Conservation (phyloP, 1,140 invertebrate species). For the Lordiphosa collinella region DNA sequence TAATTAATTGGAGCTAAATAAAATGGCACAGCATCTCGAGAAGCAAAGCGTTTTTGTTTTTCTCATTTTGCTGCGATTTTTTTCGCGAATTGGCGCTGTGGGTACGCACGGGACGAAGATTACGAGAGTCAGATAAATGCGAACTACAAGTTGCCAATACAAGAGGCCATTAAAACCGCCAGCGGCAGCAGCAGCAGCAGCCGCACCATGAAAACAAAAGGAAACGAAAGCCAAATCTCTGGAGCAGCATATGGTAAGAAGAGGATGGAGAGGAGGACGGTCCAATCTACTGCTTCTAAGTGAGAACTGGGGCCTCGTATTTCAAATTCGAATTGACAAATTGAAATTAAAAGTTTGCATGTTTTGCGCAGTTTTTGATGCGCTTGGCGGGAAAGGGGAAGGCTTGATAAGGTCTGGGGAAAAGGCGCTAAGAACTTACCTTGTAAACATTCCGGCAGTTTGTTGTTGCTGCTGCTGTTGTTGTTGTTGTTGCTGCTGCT, state of each 20-base stretch:
- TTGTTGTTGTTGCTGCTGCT: conserved; percentile 39
- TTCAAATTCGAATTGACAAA: conserved; percentile 68
- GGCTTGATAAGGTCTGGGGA: conserved; percentile 16
- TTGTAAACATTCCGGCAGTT: conserved; percentile 74
- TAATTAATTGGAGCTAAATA: conserved; percentile 80
- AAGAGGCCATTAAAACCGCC: conserved; percentile 76
- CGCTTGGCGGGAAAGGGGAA: conserved; percentile 30
- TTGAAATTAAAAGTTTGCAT: conserved; percentile 78
- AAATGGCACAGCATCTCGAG: conserved; percentile 71
- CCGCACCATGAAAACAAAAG: conserved; percentile 4
- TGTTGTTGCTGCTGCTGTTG: conserved; percentile 44
- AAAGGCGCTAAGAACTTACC: conserved; percentile 72
- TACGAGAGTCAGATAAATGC: conserved; percentile 76
- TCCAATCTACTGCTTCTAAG: conserved; percentile 7
- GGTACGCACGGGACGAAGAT: conserved; percentile 64
- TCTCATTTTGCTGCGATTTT: conserved; percentile 22
- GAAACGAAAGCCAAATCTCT: conserved; percentile 4
- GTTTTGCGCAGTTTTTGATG: conserved; percentile 55
- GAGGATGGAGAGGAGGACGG: conserved; percentile 13
- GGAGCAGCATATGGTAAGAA: conserved; percentile 31
- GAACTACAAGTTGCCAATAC: conserved; percentile 78
- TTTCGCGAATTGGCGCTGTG: conserved; percentile 55
- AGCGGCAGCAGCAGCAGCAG: conserved; percentile 28
- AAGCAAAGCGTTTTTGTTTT: conserved; percentile 9
- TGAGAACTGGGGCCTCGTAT: conserved; percentile 46